These are phyloP conservation scores for Gerosis bhagava DNA, from an alignment of 2,888 invertebrate genomes.

Conservation along the genomic window DNA sequence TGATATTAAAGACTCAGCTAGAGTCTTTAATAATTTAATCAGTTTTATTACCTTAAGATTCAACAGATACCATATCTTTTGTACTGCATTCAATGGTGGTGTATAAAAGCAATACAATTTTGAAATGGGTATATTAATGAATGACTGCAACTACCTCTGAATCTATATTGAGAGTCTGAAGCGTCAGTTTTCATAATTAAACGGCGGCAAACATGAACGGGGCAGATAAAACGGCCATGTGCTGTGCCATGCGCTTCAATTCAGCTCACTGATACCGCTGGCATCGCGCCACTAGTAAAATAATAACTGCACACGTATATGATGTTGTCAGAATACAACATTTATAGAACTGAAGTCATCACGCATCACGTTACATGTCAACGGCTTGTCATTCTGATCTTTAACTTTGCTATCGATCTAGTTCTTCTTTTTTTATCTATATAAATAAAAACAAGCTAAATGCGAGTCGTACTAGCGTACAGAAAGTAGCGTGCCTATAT, in stretches of 20 bases:
- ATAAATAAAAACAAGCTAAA: too few species aligned
- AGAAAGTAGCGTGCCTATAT: too few species aligned
- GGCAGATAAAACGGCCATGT: slow-evolving; percentile 60
- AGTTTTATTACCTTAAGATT: too few species aligned
- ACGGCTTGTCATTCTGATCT: too few species aligned
- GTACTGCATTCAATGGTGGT: not conserved
- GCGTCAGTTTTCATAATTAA: slow-evolving; percentile 29
- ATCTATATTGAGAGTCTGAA: slow-evolving; percentile 24
- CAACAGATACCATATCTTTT: not conserved
- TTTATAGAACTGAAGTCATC: too few species aligned
- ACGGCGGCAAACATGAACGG: slow-evolving; percentile 33
- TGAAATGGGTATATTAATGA: slow-evolving; percentile 10
- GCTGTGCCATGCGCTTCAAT: slow-evolving; percentile 42
- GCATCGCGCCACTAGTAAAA: slow-evolving; percentile 48
- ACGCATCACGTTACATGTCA: too few species aligned
- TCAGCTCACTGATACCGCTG: slow-evolving; percentile 48
- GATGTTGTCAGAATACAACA: too few species aligned
- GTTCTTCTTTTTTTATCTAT: too few species aligned
- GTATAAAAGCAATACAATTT: slow-evolving; percentile 16
- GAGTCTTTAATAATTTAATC: too few species aligned
- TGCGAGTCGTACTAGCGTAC: too few species aligned
- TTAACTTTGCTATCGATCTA: too few species aligned
- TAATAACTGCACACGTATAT: not conserved
- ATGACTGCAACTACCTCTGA: slow-evolving; percentile 21
- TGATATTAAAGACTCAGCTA: too few species aligned